A percentile compares a stretch with the other conserved stretches of the same genome.
phyloP scores from a whole-genome alignment of 1,140 invertebrate species.

The Drosophila simulans region DNA sequence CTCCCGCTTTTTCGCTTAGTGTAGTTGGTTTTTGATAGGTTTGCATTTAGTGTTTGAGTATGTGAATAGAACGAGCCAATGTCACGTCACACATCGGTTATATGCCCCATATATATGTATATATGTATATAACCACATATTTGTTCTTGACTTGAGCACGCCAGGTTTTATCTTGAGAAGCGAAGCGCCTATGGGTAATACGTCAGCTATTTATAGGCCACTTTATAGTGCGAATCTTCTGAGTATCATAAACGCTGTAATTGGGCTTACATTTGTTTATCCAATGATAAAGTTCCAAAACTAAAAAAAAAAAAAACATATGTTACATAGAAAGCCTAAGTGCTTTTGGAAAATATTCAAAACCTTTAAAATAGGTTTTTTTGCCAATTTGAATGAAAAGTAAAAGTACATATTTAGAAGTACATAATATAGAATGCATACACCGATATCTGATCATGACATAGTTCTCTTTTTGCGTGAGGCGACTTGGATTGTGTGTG shows the following conservation, averaged over 20 bases:
- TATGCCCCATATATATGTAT: slow-evolving; percentile 18
- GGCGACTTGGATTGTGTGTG: neutral
- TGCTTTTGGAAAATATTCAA: no score
- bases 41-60: slow-evolving; percentile 13
- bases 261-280: neutral
- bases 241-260: neutral
- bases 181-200: neutral
- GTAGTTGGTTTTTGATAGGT: slow-evolving; percentile 19
- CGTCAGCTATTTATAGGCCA: slow-evolving; percentile 15
- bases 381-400: no score
- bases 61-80: slow-evolving; percentile 39
- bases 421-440: neutral
- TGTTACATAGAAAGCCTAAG: no score
- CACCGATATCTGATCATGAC: slow-evolving; percentile 22
- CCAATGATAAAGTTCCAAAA: no score
- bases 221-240: neutral
- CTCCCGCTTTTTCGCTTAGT: slow-evolving; percentile 21
- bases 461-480: slow-evolving; percentile 17
- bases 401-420: no score
- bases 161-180: slow-evolving; percentile 4
- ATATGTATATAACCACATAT: neutral
- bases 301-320: no score
- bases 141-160: slow-evolving; percentile 16
- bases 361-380: no score
- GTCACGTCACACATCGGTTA: slow-evolving; percentile 47